Evolutionary conservation across 1,140 invertebrate species (phyloP).

Genomic region (Musca domestica): DNA sequence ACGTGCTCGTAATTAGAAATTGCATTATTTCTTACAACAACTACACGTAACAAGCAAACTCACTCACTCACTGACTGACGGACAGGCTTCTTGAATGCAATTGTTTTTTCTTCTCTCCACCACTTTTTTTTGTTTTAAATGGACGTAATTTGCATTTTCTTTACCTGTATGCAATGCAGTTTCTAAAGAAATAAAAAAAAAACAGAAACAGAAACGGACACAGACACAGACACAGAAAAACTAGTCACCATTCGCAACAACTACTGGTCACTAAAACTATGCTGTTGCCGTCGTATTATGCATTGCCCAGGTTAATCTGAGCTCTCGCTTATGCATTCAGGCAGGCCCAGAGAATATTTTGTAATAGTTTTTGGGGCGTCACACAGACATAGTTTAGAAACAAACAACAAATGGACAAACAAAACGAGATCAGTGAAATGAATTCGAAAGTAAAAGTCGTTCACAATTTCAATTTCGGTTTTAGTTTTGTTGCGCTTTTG

Average conservation of each 20-base stretch:
- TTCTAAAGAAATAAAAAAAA: neutral
- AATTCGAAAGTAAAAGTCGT: no score
- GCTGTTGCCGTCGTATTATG: no score
- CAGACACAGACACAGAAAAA: neutral
- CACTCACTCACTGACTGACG: no score
- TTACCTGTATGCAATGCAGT: neutral
- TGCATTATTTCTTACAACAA: constrained; percentile 4
- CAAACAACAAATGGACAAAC: no score
- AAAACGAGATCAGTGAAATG: no score
- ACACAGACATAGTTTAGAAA: no score
- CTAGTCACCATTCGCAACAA: no score
- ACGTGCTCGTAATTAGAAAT: constrained; percentile 21
- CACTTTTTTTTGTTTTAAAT: neutral
- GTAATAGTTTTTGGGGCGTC: constrained; percentile 2
- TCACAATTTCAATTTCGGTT: no score
- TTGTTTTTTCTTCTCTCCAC: no score
- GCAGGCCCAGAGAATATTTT: constrained; percentile 8
- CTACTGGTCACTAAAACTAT: constrained; percentile 7
- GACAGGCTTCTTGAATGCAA: no score
- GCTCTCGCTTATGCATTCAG: neutral
- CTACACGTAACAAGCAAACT: no score
- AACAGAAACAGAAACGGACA: neutral
- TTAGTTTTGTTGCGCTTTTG: no score
- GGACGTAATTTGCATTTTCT: constrained; percentile 14
- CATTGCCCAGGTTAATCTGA: neutral